Evolutionary conservation across 2,888 invertebrate species (phyloP).

Genomic region (Athetis lepigone): DNA sequence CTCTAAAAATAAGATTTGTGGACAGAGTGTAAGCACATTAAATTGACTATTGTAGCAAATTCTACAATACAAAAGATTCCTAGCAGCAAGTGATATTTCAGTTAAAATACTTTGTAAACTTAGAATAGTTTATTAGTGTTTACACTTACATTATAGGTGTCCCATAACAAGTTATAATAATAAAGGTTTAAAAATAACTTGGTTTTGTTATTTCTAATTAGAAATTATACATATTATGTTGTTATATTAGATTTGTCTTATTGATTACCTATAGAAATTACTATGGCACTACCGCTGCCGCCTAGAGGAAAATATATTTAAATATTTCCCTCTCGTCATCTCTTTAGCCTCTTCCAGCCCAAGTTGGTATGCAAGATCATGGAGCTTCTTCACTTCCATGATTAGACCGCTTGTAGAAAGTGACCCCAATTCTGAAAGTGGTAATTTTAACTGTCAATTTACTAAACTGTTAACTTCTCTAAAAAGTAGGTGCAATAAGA

Average conservation of each 20-base stretch:
- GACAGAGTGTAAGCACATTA: slow-evolving; percentile 86
- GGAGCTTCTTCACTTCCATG: slow-evolving; percentile 97
- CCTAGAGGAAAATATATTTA: slow-evolving; percentile 94
- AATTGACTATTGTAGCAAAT: slow-evolving; percentile 6
- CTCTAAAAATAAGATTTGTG: slow-evolving; percentile 92
- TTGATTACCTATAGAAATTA: slow-evolving; percentile 23
- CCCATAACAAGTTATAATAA: slow-evolving; percentile 41
- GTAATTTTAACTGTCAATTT: too few species aligned
- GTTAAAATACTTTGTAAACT: slow-evolving; percentile 54
- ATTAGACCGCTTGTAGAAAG: slow-evolving; percentile 96
- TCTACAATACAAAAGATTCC: slow-evolving; percentile 11
- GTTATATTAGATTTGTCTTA: slow-evolving; percentile 21
- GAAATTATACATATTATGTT: not conserved
- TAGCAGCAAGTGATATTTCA: slow-evolving; percentile 41
- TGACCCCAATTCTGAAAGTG: slow-evolving; percentile 93
- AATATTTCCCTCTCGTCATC: slow-evolving; percentile 98
- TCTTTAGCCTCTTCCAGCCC: slow-evolving; percentile 98
- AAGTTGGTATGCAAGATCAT: slow-evolving; percentile 98
- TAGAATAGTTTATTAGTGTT: slow-evolving; percentile 54
- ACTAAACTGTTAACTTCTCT: too few species aligned
- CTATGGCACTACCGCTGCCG: slow-evolving; percentile 73
- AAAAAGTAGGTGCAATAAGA: too few species aligned
- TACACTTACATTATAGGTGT: slow-evolving; percentile 58
- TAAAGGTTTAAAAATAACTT: slow-evolving; percentile 43
- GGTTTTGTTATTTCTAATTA: slow-evolving; percentile 6